Base-by-base conservation (phyloP, 2,888 invertebrate genomes). In the Papilio elwesi region DNA sequence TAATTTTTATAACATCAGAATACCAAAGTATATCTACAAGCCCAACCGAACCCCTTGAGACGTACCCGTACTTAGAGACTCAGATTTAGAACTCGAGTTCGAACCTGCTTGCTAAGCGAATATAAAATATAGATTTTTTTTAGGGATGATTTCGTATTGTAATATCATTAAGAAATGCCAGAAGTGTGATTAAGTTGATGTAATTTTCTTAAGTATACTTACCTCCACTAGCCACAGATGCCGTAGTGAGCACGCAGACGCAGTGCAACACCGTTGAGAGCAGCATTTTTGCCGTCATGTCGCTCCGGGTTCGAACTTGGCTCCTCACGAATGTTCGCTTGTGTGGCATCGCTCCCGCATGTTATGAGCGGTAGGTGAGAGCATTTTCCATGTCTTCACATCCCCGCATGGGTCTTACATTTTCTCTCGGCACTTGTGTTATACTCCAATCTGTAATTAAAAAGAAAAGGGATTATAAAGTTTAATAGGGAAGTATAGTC, bases 181-280 rank as follows among this genome's bases (percentile, higher is more conserved):
- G n/a, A n/a, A n/a, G n/a, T n/a, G n/a, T n/a, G n/a, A n/a, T n/a
- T n/a, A n/a, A n/a, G n/a, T n/a, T n/a, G n/a, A 26, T 26, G 4
- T 26, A 26, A 2, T 26, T 26, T 26, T 26, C 26, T 26, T 26
- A 4, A 26, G 4, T 26, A 26, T 15, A 85, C 90, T 85, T 76
- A 92, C 92, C 91, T 85, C 87, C 89, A 77, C 86, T 89, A 11
- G 89, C 85, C 78, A 91, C 86, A 13, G 91, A 89, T 38, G 91
- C 89, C 70, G 92, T 92, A 78, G 91, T 90, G 68, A 89, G 89
- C 74, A 90, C 89, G 79, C 89, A 92, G 83, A 91, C 86, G 84
- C 90, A 91, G 81, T 91, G 89, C 77, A 91, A 82, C 77, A 91
- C 75, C 78, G 92, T 77, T 0, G 92, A 88, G 36, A 91, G 84